Conservation (phyloP, 1,140 invertebrate genomes). For the Bactericera cockerelli region DNA sequence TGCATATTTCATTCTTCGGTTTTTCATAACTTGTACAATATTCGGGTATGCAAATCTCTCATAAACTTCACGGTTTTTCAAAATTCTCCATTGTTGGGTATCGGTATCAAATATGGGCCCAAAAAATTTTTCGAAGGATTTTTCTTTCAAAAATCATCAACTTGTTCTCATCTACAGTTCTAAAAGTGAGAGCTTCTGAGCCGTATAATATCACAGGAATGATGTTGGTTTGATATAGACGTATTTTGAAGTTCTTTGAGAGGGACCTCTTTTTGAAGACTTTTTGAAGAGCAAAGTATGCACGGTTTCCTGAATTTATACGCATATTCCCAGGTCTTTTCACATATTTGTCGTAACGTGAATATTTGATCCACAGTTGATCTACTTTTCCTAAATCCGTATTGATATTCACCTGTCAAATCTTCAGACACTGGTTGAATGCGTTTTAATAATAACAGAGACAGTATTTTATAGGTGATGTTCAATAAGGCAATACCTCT, state of each 20-base stretch:
- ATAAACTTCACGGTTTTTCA: background rate
- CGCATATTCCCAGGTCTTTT: slow-evolving; percentile 14
- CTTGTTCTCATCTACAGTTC: background rate
- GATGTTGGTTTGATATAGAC: background rate
- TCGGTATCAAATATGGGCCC: background rate
- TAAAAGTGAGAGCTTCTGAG: background rate
- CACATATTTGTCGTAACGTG: slow-evolving; percentile 16
- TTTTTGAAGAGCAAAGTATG: background rate
- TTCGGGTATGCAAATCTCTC: slow-evolving; percentile 8
- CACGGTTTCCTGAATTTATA: background rate
- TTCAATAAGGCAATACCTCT: slow-evolving; percentile 22
- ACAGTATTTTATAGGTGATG: slow-evolving; percentile 19
- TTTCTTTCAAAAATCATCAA: slow-evolving; percentile 10
- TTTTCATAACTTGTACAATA: slow-evolving; percentile 12
- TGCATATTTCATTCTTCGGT: background rate
- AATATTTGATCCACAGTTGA: slow-evolving; percentile 19
- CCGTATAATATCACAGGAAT: slow-evolving; percentile 7
- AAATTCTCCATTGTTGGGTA: background rate
- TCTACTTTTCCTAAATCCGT: slow-evolving; percentile 12
- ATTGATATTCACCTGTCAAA: slow-evolving; percentile 14
- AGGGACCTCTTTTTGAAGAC: background rate
- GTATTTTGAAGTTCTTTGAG: slow-evolving; percentile 8
- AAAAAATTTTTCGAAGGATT: slow-evolving; percentile 5
- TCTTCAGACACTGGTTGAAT: slow-evolving; percentile 12
- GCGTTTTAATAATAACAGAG: slow-evolving; percentile 13